A percentile compares a stretch with the other conserved stretches of the same genome.
Evolutionary conservation across 2,888 invertebrate genomes (phyloP).

Genomic region (Apoderus coryli): DNA sequence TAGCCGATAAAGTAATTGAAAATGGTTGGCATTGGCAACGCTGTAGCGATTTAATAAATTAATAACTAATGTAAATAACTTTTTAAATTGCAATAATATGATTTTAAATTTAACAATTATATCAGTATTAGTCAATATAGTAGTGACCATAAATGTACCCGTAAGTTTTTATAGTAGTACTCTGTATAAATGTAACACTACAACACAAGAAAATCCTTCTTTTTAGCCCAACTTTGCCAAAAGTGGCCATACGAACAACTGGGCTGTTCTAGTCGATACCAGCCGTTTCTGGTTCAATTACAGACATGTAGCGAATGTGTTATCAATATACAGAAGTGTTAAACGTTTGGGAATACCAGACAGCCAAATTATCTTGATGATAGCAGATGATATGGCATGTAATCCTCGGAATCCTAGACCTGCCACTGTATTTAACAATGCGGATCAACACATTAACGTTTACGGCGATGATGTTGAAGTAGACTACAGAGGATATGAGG

Average conservation of each 20-base stretch:
- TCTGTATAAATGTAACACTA: too few relatives aligned
- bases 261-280: constrained; percentile 98
- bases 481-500: constrained; percentile 89
- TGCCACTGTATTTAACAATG: constrained; percentile 95
- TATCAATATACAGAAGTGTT: constrained; percentile 95
- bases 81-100: too few relatives aligned
- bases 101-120: too few relatives aligned
- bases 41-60: too few relatives aligned
- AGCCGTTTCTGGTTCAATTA: constrained; percentile 99
- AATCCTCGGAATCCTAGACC: constrained; percentile 96
- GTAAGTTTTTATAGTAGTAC: too few relatives aligned
- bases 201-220: too few relatives aligned
- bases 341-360: constrained; percentile 98
- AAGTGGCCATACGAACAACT: constrained; percentile 89
- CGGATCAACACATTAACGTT: constrained; percentile 94
- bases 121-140: too few relatives aligned
- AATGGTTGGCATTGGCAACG: too few relatives aligned
- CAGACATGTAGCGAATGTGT: constrained; percentile 95
- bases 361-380: constrained; percentile 96
- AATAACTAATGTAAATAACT: too few relatives aligned
- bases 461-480: constrained; percentile 99
- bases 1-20: too few relatives aligned
- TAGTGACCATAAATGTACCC: too few relatives aligned
- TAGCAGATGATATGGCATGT: constrained; percentile 99
- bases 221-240: too few relatives aligned